Base-by-base conservation (phyloP, 2,113 vertebrate genomes). In the Stegostoma tigrinum region DNA sequence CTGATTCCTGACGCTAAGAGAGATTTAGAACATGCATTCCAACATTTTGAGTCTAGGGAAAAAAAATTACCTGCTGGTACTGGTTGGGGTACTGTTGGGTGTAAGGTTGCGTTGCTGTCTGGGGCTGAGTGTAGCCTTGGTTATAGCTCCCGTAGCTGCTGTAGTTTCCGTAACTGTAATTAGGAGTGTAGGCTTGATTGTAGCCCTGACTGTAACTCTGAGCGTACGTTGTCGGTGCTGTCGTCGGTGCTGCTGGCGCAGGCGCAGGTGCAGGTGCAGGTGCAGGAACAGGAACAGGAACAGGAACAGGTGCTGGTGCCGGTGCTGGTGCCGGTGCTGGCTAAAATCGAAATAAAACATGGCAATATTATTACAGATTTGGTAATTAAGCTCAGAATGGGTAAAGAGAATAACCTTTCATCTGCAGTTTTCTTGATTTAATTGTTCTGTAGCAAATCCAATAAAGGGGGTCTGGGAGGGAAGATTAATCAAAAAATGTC, bases 51-150 rank as follows among this genome's bases (percentile, higher is more conserved):
- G 14, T 10, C 80, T 83, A 38, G 45, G 38, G 45, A 42, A 45
- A 45, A 83, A 42, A 45, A 45, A 97, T 86, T 96, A 98, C 98
- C 98, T 98, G 98, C 97, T 99, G 98, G 97, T 98, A 98, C 95
- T 98, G 93, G 96, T 94, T 96, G 75, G 97, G 97, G 75, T 98
- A 98, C 95, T 97, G 98, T 96, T 97, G 98, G 97, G 96, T 98
- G 97, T 98, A 98, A 3, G 98, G 97, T 97, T 98, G 98, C 96
- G 95, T 97, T 0, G 98, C 86, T 23, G 97, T 8, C 48, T 95
- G 93, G 0, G 98, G 97, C 97, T 99, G 98, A 96, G 97, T 98
- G 96, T 99, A 99, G 96, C 98, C 97, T 97, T 98, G 98, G 97
- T 97, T 97, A 96, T 99, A 98, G 97, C 98, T 98, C 66, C 67